These are phyloP conservation scores for Dipodomys merriami DNA, from an alignment of 2,113 vertebrate species.

Conservation along the genomic window DNA sequence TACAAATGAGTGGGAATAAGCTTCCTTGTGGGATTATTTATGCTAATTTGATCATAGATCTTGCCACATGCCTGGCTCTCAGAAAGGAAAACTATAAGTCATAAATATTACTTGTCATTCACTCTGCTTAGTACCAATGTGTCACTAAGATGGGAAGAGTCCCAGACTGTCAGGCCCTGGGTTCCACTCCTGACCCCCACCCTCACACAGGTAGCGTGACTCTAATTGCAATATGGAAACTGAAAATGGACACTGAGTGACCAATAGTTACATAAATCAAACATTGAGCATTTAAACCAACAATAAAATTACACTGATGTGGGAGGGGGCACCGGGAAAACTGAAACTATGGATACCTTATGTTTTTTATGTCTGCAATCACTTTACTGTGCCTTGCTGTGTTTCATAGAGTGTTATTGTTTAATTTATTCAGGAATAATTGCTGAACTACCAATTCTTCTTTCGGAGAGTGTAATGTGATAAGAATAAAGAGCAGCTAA, in stretches of 20 bases:
- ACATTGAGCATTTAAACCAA: background rate
- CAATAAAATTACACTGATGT: background rate
- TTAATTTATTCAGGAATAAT: background rate
- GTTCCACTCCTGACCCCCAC: fast-evolving
- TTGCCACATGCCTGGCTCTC: no score
- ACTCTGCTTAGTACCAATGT: no score
- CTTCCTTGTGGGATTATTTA: background rate
- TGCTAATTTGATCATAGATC: background rate
- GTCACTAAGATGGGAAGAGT: no score
- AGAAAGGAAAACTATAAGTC: background rate
- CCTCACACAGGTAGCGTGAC: background rate
- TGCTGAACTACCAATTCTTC: background rate
- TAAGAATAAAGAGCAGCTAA: background rate
- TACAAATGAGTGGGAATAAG: background rate
- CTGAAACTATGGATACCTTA: background rate
- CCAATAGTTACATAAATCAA: background rate
- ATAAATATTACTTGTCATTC: background rate
- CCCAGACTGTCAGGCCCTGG: fast-evolving
- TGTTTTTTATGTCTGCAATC: background rate
- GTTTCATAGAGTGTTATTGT: background rate
- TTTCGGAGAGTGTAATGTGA: background rate
- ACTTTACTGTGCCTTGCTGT: background rate
- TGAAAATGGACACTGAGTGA: background rate
- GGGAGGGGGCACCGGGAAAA: background rate
- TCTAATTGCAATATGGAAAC: background rate